Evolutionary conservation across 2,797 vertebrate species (phyloP).

Genomic region (Esox masquinongy): DNA sequence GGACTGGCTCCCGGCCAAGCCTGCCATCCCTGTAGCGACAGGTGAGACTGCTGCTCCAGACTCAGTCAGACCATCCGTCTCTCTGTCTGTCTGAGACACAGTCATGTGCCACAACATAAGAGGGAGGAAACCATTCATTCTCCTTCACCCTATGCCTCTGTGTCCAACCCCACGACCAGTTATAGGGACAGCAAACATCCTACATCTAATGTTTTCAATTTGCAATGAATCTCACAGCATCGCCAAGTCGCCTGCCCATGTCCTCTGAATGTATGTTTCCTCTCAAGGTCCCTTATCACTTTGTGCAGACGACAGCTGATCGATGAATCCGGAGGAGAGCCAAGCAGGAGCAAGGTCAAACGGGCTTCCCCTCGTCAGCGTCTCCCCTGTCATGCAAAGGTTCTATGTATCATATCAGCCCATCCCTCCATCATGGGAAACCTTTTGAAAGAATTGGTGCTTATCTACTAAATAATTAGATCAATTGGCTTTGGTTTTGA

Average conservation of each 20-base stretch:
- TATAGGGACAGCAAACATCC: neutral
- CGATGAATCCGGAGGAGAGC: conserved; percentile 54
- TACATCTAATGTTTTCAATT: conserved; percentile 27
- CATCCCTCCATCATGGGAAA: conserved; percentile 26
- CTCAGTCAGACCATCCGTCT: neutral
- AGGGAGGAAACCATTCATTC: neutral
- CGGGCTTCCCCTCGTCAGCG: conserved; percentile 48
- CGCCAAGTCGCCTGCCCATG: conserved; percentile 34
- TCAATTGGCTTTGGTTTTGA: neutral
- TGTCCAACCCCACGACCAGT: neutral
- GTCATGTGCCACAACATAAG: neutral
- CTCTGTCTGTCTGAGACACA: neutral
- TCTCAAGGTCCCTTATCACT: conserved; percentile 47
- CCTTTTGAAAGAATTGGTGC: neutral
- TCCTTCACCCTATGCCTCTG: neutral
- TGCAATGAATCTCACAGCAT: conserved; percentile 40
- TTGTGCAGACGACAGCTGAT: conserved; percentile 45
- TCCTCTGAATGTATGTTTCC: conserved; percentile 36
- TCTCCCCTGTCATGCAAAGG: conserved; percentile 27
- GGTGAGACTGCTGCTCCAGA: neutral
- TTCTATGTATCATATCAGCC: conserved; percentile 29
- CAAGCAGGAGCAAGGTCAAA: conserved; percentile 57
- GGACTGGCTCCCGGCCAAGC: neutral
- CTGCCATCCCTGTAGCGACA: neutral
- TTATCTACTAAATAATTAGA: neutral